A percentile compares a stretch with the other conserved stretches of the same genome.
phyloP scores from a whole-genome alignment of 2,113 vertebrate genomes.

The Vimba vimba region DNA sequence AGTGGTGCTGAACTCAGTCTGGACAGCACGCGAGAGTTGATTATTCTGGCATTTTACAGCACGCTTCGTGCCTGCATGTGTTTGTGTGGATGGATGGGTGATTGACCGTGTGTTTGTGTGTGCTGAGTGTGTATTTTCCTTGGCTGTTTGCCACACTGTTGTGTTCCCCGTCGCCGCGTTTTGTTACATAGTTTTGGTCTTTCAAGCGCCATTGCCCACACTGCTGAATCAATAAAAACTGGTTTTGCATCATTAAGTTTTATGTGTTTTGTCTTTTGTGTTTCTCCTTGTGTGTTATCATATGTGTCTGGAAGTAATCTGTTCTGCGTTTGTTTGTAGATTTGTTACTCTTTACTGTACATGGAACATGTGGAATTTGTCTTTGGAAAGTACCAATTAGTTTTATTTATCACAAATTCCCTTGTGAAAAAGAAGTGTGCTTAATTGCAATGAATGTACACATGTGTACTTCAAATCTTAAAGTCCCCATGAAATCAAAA shows the following conservation, averaged over 20 bases:
- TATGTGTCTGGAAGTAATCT: slow-evolving; percentile 28
- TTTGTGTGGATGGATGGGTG: slow-evolving; percentile 51
- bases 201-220: slow-evolving; percentile 17
- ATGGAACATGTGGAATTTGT: neutral
- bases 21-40: slow-evolving; percentile 20
- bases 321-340: neutral
- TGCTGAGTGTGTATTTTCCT: slow-evolving; percentile 34
- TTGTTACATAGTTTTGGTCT: neutral
- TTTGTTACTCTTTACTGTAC: slow-evolving; percentile 6
- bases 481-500: too few species aligned
- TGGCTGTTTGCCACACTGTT: slow-evolving; percentile 8
- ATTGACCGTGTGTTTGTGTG: slow-evolving; percentile 22
- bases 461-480: neutral
- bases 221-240: slow-evolving; percentile 31
- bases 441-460: neutral
- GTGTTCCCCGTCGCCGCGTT: neutral
- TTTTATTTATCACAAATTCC: neutral
- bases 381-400: neutral
- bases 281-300: slow-evolving; percentile 13
- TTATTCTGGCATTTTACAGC: slow-evolving; percentile 32
- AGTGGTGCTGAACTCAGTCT: slow-evolving; percentile 25
- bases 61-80: neutral
- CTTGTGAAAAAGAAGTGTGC: neutral
- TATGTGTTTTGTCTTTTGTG: slow-evolving; percentile 39
- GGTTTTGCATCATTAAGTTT: slow-evolving; percentile 32